These are phyloP conservation scores for Apodemia zela DNA, from an alignment of 2,888 invertebrate genomes.

Conservation along the genomic window DNA sequence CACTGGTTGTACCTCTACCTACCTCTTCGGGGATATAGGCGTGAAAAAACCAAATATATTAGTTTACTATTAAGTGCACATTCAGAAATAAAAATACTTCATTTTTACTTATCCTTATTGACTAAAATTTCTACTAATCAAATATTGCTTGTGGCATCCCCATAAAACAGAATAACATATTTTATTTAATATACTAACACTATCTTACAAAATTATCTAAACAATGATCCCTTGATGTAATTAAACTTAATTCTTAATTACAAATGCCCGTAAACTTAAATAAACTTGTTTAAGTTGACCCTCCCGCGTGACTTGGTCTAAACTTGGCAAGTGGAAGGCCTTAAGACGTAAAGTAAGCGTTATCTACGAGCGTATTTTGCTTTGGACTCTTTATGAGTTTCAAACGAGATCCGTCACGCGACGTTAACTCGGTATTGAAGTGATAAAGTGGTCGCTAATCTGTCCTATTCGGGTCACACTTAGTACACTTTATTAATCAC, in stretches of 20 bases:
- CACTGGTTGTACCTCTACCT: no score
- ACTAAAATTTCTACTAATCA: neutral
- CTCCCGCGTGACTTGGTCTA: slow-evolving; percentile 51
- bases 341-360: slow-evolving; percentile 73
- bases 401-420: slow-evolving; percentile 80
- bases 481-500: slow-evolving; percentile 80
- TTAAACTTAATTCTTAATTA: slow-evolving; percentile 71
- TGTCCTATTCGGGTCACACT: slow-evolving; percentile 79
- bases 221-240: slow-evolving; percentile 28
- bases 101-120: neutral
- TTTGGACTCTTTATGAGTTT: slow-evolving; percentile 80
- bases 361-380: slow-evolving; percentile 78
- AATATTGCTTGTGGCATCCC: neutral
- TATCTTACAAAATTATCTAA: slow-evolving; percentile 17
- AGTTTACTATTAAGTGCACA: no score
- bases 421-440: slow-evolving; percentile 78
- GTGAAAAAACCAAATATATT: no score
- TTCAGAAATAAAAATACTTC: neutral
- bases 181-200: slow-evolving; percentile 10
- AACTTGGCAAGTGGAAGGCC: slow-evolving; percentile 75
- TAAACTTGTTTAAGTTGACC: slow-evolving; percentile 66
- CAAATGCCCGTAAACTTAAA: slow-evolving; percentile 68
- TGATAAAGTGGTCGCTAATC: slow-evolving; percentile 80
- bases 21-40: no score
- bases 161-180: neutral